Evolutionary conservation across 2,888 invertebrate genomes (phyloP).

Genomic region (Chrysina gloriosa): DNA sequence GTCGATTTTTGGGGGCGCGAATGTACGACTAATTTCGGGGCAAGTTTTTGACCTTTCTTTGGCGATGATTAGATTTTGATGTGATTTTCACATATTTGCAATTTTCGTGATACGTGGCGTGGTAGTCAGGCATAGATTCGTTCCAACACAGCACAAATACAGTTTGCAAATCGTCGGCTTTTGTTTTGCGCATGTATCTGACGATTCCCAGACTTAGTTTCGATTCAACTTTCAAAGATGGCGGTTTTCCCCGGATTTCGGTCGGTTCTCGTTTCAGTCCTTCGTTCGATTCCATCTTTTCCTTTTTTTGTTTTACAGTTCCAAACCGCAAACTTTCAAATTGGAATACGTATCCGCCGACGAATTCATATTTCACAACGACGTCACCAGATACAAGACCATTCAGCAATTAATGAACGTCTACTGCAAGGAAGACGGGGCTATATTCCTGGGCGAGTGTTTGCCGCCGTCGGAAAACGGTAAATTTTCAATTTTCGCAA

Average conservation of each 20-base stretch:
- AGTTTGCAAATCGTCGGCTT: too few species aligned
- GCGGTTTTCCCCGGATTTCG: background rate
- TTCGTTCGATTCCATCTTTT: background rate
- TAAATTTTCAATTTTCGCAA: slow-evolving; percentile 59
- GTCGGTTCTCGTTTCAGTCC: background rate
- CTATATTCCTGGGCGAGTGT: slow-evolving; percentile 77
- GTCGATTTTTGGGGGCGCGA: background rate
- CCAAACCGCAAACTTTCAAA: slow-evolving; percentile 77
- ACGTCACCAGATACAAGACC: slow-evolving; percentile 68
- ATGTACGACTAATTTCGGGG: too few species aligned
- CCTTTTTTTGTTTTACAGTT: slow-evolving; percentile 59
- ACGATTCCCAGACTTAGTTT: too few species aligned
- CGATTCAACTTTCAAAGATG: too few species aligned
- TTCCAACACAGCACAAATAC: too few species aligned
- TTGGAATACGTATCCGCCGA: slow-evolving; percentile 72
- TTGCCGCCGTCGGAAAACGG: slow-evolving; percentile 91
- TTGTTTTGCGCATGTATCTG: too few species aligned
- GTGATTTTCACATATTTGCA: too few species aligned
- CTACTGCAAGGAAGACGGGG: slow-evolving; percentile 72
- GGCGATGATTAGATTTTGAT: too few species aligned
- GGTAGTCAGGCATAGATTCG: too few species aligned
- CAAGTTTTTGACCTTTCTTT: too few species aligned
- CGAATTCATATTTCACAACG: slow-evolving; percentile 68
- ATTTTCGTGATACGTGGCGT: too few species aligned
- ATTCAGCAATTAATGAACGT: slow-evolving; percentile 73